A percentile compares a stretch with the other conserved stretches of the same genome.
Conservation (phyloP, 2,888 invertebrate species). For the Noctua janthe region DNA sequence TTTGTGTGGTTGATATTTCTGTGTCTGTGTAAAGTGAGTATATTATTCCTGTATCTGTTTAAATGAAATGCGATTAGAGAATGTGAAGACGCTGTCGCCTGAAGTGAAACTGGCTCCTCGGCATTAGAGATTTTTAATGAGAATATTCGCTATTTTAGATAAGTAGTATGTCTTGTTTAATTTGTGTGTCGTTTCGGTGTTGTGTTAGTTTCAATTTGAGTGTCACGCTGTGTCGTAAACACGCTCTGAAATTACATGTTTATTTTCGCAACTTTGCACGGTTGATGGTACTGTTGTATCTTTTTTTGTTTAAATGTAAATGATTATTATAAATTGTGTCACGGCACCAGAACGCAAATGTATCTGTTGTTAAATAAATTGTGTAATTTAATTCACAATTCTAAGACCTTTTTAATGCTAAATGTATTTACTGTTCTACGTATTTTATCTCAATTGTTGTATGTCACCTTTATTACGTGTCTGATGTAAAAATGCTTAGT, state of each 20-base stretch:
- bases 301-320: neutral
- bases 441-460: neutral
- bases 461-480: neutral
- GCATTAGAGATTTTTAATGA: conserved; percentile 35
- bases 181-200: neutral
- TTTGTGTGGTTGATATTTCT: neutral
- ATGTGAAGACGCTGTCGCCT: conserved; percentile 19
- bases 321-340: neutral
- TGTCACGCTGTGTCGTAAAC: conserved; percentile 23
- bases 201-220: neutral
- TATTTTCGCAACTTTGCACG: neutral
- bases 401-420: neutral
- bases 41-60: neutral
- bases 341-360: neutral
- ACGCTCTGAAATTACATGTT: neutral
- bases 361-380: neutral
- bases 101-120: conserved; percentile 26
- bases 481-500: neutral
- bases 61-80: neutral
- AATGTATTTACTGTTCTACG: neutral
- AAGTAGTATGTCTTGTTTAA: neutral
- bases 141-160: conserved; percentile 26
- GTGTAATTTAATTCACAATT: neutral
- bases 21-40: neutral
- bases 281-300: neutral